These are phyloP conservation scores for Myiopsitta monachus DNA, from an alignment of 2,113 vertebrate species.

Conservation along the genomic window DNA sequence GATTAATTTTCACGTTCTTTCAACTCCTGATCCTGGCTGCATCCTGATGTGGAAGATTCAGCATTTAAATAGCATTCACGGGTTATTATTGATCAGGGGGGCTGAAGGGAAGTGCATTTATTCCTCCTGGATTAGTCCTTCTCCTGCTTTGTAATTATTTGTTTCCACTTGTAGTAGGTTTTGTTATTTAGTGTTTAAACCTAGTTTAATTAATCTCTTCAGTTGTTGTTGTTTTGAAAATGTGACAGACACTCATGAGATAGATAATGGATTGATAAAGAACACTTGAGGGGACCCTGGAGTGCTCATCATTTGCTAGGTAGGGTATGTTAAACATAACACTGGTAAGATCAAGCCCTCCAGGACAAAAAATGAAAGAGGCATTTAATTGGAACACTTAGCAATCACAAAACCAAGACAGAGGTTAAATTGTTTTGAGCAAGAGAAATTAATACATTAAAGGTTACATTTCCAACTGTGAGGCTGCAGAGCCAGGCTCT, in stretches of 20 bases:
- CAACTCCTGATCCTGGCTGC: not conserved
- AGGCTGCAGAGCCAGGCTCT: slow-evolving; percentile 79
- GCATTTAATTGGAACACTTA: slow-evolving; percentile 86
- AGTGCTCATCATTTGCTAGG: slow-evolving; percentile 50
- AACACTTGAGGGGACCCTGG: slow-evolving; percentile 44
- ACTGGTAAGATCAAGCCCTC: slow-evolving; percentile 75
- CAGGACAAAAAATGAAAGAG: slow-evolving; percentile 79
- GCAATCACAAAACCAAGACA: slow-evolving; percentile 85
- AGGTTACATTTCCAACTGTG: slow-evolving; percentile 87
- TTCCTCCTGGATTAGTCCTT: slow-evolving; percentile 19
- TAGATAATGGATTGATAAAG: slow-evolving; percentile 71
- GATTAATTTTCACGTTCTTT: slow-evolving; percentile 60
- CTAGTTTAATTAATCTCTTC: slow-evolving; percentile 72
- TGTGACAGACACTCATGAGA: slow-evolving; percentile 67
- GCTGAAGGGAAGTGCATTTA: not conserved
- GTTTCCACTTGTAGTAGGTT: slow-evolving; percentile 27
- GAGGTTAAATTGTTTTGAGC: slow-evolving; percentile 91
- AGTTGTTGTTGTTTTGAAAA: slow-evolving; percentile 65
- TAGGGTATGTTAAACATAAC: slow-evolving; percentile 63
- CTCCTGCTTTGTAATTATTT: slow-evolving; percentile 38
- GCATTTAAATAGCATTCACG: slow-evolving; percentile 2
- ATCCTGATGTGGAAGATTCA: slow-evolving; percentile 29
- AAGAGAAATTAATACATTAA: slow-evolving; percentile 90
- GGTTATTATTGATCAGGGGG: slow-evolving; percentile 3
- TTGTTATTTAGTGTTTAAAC: slow-evolving; percentile 59